Evolutionary conservation across 2,797 vertebrate genomes (phyloP), one percentile per base, ranked within the genome.

Genomic region (Lithobates pipiens): DNA sequence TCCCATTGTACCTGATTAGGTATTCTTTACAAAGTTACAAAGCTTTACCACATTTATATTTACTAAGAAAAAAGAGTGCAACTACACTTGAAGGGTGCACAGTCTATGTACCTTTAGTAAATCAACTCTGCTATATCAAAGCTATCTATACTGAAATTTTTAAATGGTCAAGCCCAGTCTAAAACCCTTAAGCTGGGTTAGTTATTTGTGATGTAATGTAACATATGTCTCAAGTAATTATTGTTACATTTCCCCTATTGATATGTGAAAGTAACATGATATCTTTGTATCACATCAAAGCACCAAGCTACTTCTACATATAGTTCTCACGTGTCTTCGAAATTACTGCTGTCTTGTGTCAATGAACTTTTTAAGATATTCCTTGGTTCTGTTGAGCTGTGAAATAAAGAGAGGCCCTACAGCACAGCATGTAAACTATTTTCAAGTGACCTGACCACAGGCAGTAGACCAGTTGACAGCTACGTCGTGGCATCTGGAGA

Each of bases 171-270:
- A 70, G 2, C 15, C 23, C 10, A 9, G 23, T 27, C 21, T 46
- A 79, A 79, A 68, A 23, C 34, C 21, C 10, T 77, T 18, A 9
- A 65, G 27, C 2, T 69, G n/a, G 5, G 25, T 61, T 54, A 65
- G 72, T 63, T 57, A 34, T 86, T 63, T 77, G 84, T 39, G 54
- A 63, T n/a, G 11, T 70, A 81, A 61, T 44, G 44, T 77, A 36
- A 82, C 13, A 72, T 63, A 69, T 61, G 79, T 73, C 46, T 39
- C 25, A 68, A 67, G 15, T 71, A 5, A 77, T 71, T 72, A 65
- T n/a, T 8, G n/a, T 13, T 72, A 46, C 61, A 27, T 21, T 71
- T 10, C 25, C 25, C 67, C 25, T 77, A 27, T 67, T 73, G 46
- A 6, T 80, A 57, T 72, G 32, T 32, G 2, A 77, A 42, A 50